phyloP scores from a whole-genome alignment of 2,888 invertebrate species.

The Zele albiditarsus region DNA sequence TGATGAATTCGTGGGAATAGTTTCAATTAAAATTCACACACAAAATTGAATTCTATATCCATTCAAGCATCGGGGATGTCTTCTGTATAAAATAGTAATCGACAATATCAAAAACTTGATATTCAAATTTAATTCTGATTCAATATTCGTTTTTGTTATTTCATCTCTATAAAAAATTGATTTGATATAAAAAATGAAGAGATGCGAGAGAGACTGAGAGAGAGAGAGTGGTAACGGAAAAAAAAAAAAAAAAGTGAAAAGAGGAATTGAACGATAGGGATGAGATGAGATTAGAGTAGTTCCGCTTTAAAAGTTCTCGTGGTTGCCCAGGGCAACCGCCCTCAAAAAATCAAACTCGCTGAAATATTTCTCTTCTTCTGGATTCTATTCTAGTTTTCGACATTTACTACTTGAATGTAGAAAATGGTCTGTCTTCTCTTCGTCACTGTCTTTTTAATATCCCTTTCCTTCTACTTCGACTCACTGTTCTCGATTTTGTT shows the following conservation, averaged over 20 bases:
- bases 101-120: no score
- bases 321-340: conserved; percentile 24
- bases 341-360: conserved; percentile 28
- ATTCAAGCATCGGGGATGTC: no score
- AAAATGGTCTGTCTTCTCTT: background rate
- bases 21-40: no score
- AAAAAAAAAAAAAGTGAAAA: background rate
- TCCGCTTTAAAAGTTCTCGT: background rate
- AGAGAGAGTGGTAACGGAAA: background rate
- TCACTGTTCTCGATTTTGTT: no score
- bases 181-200: background rate
- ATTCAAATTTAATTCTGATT: no score
- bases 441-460: background rate
- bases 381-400: conserved; percentile 22
- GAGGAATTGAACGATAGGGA: background rate
- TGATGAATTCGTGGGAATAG: no score
- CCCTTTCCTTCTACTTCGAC: background rate
- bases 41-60: no score
- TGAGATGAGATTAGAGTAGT: background rate
- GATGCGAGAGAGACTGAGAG: no score
- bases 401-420: conserved; percentile 6
- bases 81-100: no score
- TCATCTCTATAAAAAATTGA: background rate
- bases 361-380: conserved; percentile 16
- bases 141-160: no score